Conservation (phyloP, 37 sponge, comb jelly and placozoan species). For the Hexactinellida sp. region DNA sequence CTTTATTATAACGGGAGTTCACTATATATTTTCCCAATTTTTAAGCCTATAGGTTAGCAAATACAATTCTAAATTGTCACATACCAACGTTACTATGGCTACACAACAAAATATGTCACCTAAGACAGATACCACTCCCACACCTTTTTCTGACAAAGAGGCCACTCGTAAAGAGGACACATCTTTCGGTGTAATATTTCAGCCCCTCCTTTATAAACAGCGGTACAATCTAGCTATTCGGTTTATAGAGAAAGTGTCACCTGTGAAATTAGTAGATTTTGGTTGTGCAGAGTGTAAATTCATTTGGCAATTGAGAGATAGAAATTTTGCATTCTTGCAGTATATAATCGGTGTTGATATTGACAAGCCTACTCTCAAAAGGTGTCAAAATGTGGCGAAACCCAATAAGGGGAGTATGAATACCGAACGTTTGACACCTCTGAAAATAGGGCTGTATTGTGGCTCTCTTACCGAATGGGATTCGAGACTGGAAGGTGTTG, state of each 20-base stretch:
- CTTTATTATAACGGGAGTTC: no score
- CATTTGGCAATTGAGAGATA: conserved; percentile 30
- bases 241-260: conserved; percentile 18
- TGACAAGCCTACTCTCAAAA: conserved; percentile 30
- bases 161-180: conserved; percentile 19
- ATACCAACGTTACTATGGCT: conserved; percentile 8
- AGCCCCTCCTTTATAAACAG: conserved; percentile 77
- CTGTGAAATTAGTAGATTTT: conserved; percentile 59
- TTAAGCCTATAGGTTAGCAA: not conserved
- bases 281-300: conserved; percentile 73
- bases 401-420: conserved; percentile 50
- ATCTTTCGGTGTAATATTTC: conserved; percentile 32
- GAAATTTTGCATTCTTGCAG: conserved; percentile 27
- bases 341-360: conserved; percentile 75
- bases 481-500: conserved; percentile 21
- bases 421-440: conserved; percentile 30
- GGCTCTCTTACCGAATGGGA: conserved; percentile 19
- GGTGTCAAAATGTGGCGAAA: conserved; percentile 4
- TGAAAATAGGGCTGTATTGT: conserved; percentile 34
- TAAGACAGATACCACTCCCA: not conserved
- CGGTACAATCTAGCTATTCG: conserved; percentile 46
- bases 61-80: not conserved
- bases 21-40: no score
- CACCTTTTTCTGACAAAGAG: not conserved
- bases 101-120: not conserved